phyloP scores from a whole-genome alignment of 2,113 vertebrate genomes.

The Tetrao urogallus region DNA sequence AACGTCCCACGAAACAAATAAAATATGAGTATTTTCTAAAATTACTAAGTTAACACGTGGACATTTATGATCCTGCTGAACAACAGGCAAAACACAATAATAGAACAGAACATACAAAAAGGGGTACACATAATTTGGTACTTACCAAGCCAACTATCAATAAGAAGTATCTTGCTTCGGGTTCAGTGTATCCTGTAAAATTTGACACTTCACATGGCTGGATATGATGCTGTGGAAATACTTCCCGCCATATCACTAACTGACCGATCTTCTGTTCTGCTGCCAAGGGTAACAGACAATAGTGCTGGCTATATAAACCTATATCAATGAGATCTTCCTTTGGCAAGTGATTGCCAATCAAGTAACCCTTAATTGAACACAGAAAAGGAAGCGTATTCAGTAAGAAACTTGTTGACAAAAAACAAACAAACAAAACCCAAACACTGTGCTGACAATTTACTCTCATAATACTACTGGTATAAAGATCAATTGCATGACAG shows the following conservation, averaged over 20 bases:
- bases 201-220: slow-evolving; percentile 27
- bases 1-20: neutral
- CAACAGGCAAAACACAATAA: neutral
- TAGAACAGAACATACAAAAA: neutral
- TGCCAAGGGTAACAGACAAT: slow-evolving; percentile 88
- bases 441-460: neutral
- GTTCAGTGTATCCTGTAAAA: slow-evolving; percentile 77
- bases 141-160: slow-evolving; percentile 94
- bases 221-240: slow-evolving; percentile 84
- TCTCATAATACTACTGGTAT: neutral
- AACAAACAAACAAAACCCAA: neutral
- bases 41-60: neutral
- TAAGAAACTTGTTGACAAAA: neutral
- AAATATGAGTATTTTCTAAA: neutral
- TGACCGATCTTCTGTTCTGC: slow-evolving; percentile 88
- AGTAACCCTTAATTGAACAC: slow-evolving; percentile 85
- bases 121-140: accelerated
- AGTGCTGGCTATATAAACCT: slow-evolving; percentile 89
- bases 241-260: slow-evolving; percentile 94
- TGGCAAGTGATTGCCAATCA: slow-evolving; percentile 92
- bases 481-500: neutral
- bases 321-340: slow-evolving; percentile 91
- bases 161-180: slow-evolving; percentile 89
- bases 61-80: neutral
- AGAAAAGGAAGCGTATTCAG: slow-evolving; percentile 13